Evolutionary conservation across 2,797 vertebrate genomes (phyloP).

Genomic region (Mormyrops boulengeri): DNA sequence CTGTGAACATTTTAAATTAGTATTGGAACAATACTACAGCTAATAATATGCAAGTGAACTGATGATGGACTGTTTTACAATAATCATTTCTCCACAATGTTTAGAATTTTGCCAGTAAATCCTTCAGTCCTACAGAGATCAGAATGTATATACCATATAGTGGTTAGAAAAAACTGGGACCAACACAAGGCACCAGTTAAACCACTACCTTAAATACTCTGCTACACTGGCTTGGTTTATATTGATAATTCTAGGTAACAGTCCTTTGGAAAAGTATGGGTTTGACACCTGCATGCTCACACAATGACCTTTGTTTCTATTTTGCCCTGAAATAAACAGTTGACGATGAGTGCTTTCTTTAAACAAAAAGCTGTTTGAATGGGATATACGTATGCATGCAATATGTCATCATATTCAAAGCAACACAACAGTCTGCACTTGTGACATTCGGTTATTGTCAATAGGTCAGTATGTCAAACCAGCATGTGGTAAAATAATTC

Average conservation of each 20-base stretch:
- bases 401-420: background rate
- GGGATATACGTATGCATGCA: background rate
- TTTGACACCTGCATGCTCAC: background rate
- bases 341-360: background rate
- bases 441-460: background rate
- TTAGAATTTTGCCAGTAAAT: background rate
- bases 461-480: conserved; percentile 14
- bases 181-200: background rate
- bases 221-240: background rate
- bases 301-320: background rate
- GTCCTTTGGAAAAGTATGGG: background rate
- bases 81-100: background rate
- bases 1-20: background rate
- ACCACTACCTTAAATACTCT: background rate
- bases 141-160: background rate
- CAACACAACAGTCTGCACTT: background rate
- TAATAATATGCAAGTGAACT: background rate
- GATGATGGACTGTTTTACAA: background rate
- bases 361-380: background rate
- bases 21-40: background rate
- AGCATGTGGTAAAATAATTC: background rate
- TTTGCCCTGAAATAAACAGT: background rate
- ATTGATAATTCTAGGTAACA: background rate
- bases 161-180: background rate
- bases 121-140: background rate